These are phyloP conservation scores for Lepus europaeus DNA, from an alignment of 2,113 vertebrate genomes.

Conservation along the genomic window DNA sequence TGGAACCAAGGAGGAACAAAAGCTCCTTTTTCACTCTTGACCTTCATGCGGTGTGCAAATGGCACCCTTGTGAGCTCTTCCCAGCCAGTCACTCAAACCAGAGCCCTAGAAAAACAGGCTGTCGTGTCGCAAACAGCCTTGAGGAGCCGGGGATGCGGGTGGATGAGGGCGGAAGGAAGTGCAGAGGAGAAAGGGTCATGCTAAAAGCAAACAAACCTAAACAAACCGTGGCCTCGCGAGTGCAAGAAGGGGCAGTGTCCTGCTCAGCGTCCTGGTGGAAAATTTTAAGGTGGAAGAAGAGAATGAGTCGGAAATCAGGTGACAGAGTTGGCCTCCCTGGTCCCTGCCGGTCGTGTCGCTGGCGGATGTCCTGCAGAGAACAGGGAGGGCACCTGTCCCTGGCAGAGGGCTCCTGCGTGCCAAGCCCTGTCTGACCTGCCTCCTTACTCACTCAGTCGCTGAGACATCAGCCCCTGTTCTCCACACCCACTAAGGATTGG, in stretches of 20 bases:
- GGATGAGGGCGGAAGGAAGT: not conserved
- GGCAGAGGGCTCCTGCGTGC: not conserved
- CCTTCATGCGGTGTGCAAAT: not conserved
- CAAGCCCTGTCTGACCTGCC: not conserved
- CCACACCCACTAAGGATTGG: not conserved
- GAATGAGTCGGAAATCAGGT: not conserved
- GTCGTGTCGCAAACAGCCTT: not conserved
- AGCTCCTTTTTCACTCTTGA: conserved; percentile 50
- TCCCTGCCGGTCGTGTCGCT: accelerated
- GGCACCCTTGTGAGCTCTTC: not conserved
- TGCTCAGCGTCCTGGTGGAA: not conserved
- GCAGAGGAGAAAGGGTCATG: not conserved
- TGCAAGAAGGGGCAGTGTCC: not conserved
- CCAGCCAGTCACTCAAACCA: not conserved
- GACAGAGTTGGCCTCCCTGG: too few relatives aligned
- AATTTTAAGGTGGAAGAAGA: conserved; percentile 32
- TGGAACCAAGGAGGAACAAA: conserved; percentile 53
- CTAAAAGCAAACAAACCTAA: not conserved
- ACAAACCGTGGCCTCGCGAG: not conserved
- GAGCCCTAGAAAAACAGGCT: not conserved
- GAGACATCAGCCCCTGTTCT: not conserved
- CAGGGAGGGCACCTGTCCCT: not conserved
- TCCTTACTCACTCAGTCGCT: not conserved
- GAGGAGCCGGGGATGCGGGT: not conserved
- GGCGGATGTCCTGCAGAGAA: not conserved